These are phyloP conservation scores for Morone chrysops DNA, from an alignment of 2,113 vertebrate species.

Conservation along the genomic window DNA sequence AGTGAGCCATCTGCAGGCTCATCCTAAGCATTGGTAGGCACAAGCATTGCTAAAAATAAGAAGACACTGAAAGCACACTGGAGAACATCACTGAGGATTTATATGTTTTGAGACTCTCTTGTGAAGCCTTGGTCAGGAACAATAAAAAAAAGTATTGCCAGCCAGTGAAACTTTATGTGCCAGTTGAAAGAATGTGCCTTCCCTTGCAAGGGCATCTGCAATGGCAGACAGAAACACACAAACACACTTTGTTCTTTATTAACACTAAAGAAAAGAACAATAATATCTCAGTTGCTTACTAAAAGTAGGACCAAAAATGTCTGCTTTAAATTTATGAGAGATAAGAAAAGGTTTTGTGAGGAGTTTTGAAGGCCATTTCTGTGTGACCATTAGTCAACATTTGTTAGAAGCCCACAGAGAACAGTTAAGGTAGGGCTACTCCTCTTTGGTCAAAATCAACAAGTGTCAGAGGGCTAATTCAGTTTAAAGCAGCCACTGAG, in stretches of 20 bases:
- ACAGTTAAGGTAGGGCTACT: too few species aligned
- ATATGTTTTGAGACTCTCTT: slow-evolving; percentile 44
- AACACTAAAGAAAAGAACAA: background rate
- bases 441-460: background rate
- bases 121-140: slow-evolving; percentile 38
- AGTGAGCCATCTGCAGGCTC: slow-evolving; percentile 48
- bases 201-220: background rate
- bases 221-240: background rate
- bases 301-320: background rate
- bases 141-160: slow-evolving; percentile 37
- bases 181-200: slow-evolving; percentile 20
- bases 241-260: slow-evolving; percentile 18
- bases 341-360: background rate
- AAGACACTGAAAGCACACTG: background rate
- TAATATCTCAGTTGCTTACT: background rate
- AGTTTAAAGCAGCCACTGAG: background rate
- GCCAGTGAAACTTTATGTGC: slow-evolving; percentile 38
- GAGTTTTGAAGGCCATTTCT: background rate
- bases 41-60: slow-evolving; percentile 20
- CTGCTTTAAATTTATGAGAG: background rate
- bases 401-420: too few species aligned
- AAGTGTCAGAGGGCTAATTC: background rate
- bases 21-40: background rate
- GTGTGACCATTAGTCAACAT: background rate
- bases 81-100: slow-evolving; percentile 28